Base-by-base conservation (phyloP, 1,140 invertebrate species). In the Chironomus tepperi region DNA sequence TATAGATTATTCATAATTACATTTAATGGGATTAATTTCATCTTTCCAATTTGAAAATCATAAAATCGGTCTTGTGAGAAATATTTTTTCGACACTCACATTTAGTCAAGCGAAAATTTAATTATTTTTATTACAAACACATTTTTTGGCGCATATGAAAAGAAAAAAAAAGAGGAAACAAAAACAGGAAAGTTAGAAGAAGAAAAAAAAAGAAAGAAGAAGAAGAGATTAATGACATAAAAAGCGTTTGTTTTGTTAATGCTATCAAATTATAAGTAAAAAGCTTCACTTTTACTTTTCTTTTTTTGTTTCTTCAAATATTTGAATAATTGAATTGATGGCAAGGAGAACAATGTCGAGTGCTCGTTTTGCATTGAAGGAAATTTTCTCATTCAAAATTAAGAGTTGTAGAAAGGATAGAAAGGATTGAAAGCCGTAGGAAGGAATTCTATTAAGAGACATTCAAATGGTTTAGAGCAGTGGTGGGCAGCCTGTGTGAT, bases 11-110 rank as follows among this genome's bases (percentile, higher is more conserved):
- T 57, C n/a, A 57, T 57, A 57, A 57, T 57, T 57, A 57, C 47
- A 57, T 57, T 57, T 57, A 57, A 57, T 57, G 47, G 47, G 47
- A 57, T 57, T 57, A 57, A 12, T 57, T 57, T 57, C 47, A 57
- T 57, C 47, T 57, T 57, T 57, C 47, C 47, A 57, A 57, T 57
- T 57, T 57, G 12, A 5, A 57, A 57, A 57, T 57, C 12, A 57
- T 57, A 57, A 57, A 12, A 15, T 57, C 47, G n/a, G 12, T 57
- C 47, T 57, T 57, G 47, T n/a, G 47, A 15, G 9, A 57, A 57
- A 57, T 57, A 57, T 57, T 57, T 34, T 57, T 57, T n/a, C 47
- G 47, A 57, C 47, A 57, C 47, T 57, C 47, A 57, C 47, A 57
- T 57, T 57, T 57, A 57, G 5, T n/a, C 10, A 57, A 57, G n/a